Evolutionary conservation across 1,140 invertebrate species (phyloP), one percentile per base, ranked within the genome.

Genomic region (Forficula auricularia): DNA sequence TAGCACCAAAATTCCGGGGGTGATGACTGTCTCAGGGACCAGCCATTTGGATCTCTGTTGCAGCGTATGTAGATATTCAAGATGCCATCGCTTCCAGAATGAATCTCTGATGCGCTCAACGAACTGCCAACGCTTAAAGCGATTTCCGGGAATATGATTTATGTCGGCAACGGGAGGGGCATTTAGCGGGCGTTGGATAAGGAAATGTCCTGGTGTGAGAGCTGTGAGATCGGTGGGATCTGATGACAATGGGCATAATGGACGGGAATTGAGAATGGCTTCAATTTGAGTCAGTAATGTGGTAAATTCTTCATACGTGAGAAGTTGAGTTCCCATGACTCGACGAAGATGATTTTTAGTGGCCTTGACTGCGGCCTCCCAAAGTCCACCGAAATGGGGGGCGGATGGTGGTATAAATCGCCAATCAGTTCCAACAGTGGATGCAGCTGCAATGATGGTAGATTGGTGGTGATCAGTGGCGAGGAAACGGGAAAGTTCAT

Each of bases 381-480:
- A 62, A 1, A 55, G 22, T n/a, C 60, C 60, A 27, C 57, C 58
- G 13, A 55, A 47, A 40, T 61, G 50, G 7, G 58, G 54, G 10
- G 47, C 48, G 35, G 15, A n/a, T 10, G 61, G 54, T 16, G 58
- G 54, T 27, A 45, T 39, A n/a, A 19, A 39, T 16, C 20, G 19
- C 19, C 19, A 19, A 3, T 16, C 19, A n/a, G 51, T 51, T 42
- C 18, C 13, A 47, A n/a, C n/a, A n/a, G n/a, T n/a, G n/a, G n/a
- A n/a, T n/a, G n/a, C n/a, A n/a, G n/a, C n/a, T n/a, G n/a, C n/a
- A n/a, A n/a, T n/a, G n/a, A n/a, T n/a, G n/a, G n/a, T n/a, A n/a
- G n/a, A n/a, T n/a, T n/a, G n/a, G n/a, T n/a, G n/a, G n/a, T n/a
- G n/a, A n/a, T n/a, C n/a, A n/a, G n/a, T n/a, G n/a, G n/a, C n/a